A percentile compares a stretch with the other conserved stretches of the same genome.
These are phyloP conservation scores for Erpetoichthys calabaricus DNA, from an alignment of 2,797 vertebrate genomes.

Conservation along the genomic window DNA sequence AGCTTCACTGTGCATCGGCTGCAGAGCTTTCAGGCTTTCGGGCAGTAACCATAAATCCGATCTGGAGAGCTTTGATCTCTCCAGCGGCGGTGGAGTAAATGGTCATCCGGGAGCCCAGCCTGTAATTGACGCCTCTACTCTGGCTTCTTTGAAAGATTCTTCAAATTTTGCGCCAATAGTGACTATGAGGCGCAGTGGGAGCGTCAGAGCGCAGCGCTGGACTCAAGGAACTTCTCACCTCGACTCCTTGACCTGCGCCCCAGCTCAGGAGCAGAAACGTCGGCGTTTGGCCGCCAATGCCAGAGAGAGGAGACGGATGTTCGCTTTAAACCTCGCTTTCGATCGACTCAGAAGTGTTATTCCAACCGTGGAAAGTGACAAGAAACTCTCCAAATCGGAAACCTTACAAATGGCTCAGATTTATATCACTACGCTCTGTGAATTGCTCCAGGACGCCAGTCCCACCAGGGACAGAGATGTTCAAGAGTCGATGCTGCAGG, in stretches of 20 bases:
- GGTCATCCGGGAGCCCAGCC: too few relatives aligned
- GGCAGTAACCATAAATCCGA: slow-evolving; percentile 5
- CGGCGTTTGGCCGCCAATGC: slow-evolving; percentile 57
- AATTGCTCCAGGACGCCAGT: slow-evolving; percentile 35
- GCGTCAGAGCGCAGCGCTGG: slow-evolving; percentile 37
- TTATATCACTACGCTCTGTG: slow-evolving; percentile 55
- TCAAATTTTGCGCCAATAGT: background rate
- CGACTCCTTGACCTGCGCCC: slow-evolving; percentile 27
- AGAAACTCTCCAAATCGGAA: slow-evolving; percentile 61
- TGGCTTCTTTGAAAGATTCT: too few relatives aligned
- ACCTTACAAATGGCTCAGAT: slow-evolving; percentile 66
- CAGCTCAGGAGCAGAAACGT: slow-evolving; percentile 32
- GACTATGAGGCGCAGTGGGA: slow-evolving; percentile 14
- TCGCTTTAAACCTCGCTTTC: slow-evolving; percentile 58
- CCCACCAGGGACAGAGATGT: slow-evolving; percentile 1
- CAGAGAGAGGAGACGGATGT: slow-evolving; percentile 58
- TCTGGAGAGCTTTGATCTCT: too few relatives aligned
- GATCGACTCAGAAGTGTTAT: slow-evolving; percentile 61
- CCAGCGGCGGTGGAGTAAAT: too few relatives aligned
- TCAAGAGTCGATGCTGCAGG: background rate
- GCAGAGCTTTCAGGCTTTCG: background rate
- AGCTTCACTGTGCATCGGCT: background rate
- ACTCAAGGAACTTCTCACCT: slow-evolving; percentile 28
- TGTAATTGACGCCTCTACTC: too few relatives aligned
- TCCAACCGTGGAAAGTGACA: slow-evolving; percentile 49